Conservation (phyloP, 2,797 vertebrate species). For the Thripadectes ignobilis region DNA sequence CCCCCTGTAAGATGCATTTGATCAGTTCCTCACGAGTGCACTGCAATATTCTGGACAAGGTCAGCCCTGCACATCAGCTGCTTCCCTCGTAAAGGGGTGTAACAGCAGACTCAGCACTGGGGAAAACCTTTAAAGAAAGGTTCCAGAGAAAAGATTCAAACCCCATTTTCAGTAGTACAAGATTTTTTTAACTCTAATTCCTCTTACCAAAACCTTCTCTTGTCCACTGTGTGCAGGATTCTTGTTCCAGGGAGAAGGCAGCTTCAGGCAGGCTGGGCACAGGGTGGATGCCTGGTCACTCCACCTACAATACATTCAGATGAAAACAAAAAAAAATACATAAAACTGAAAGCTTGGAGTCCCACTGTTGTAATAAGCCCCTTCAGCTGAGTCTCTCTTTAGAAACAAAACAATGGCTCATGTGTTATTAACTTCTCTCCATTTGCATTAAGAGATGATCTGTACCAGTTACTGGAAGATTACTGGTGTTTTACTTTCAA, state of each 20-base stretch:
- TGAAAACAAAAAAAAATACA: neutral
- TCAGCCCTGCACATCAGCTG: neutral
- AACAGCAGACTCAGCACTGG: neutral
- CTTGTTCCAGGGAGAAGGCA: neutral
- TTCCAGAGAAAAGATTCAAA: neutral
- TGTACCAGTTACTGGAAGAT: conserved; percentile 1
- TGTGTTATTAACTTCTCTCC: conserved; percentile 19
- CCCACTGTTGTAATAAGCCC: neutral
- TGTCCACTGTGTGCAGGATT: neutral
- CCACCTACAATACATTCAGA: neutral
- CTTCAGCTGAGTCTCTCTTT: conserved; percentile 18
- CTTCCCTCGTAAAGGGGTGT: neutral
- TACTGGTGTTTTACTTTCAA: neutral
- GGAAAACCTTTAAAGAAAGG: neutral
- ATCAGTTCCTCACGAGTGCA: neutral
- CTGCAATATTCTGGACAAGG: neutral
- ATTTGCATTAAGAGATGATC: neutral
- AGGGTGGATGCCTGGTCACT: neutral
- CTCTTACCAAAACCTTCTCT: neutral
- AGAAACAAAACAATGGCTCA: neutral
- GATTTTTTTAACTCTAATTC: neutral
- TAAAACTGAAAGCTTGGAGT: neutral
- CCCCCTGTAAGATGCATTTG: neutral
- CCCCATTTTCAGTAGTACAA: neutral
- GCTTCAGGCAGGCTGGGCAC: neutral